phyloP scores from a whole-genome alignment of 2,113 vertebrate species.

The Copsychus sechellarum region DNA sequence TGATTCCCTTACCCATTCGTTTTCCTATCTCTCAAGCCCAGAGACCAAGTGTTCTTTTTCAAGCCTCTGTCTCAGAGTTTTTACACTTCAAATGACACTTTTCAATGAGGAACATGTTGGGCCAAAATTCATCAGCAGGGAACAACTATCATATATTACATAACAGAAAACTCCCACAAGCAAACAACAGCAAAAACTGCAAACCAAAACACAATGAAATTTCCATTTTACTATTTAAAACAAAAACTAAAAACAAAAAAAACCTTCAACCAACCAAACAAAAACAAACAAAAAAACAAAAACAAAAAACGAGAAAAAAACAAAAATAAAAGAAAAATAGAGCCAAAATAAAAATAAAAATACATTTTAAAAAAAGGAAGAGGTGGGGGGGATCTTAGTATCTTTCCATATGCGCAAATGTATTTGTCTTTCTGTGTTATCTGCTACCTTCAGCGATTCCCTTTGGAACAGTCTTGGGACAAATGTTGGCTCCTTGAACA shows the following conservation, averaged over 20 bases:
- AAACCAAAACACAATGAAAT: not conserved
- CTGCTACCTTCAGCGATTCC: accelerated
- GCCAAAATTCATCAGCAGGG: not conserved
- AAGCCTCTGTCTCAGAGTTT: not conserved
- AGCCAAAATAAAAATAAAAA: not conserved
- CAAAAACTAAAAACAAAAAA: not conserved
- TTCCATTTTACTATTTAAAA: not conserved
- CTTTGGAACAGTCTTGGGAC: not conserved
- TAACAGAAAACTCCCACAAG: too few species aligned
- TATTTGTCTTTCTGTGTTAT: not conserved
- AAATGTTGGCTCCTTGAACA: not conserved
- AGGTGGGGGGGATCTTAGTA: accelerated
- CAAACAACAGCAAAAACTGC: not conserved
- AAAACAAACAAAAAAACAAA: not conserved
- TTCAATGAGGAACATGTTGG: not conserved
- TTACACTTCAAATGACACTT: not conserved
- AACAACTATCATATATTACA: not conserved
- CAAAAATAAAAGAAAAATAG: not conserved
- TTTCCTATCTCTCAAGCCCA: not conserved
- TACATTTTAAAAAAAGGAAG: not conserved
- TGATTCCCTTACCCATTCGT: accelerated
- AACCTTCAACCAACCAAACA: not conserved
- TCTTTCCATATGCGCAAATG: not conserved
- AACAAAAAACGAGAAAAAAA: not conserved
- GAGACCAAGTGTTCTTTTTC: not conserved